Conservation (phyloP, 2,797 vertebrate genomes). For the Mormyrops boulengeri region DNA sequence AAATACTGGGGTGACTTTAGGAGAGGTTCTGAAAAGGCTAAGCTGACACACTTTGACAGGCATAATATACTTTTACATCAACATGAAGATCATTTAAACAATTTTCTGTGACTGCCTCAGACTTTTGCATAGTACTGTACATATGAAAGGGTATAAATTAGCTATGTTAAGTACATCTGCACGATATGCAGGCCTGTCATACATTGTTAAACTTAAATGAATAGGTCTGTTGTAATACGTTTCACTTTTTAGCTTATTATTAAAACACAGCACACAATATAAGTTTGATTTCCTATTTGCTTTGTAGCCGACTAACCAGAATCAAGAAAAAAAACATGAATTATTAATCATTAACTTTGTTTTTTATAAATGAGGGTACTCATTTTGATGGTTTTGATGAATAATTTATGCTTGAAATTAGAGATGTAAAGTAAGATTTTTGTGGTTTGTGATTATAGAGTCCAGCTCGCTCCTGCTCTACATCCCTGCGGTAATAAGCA, state of each 20-base stretch:
- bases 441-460: neutral
- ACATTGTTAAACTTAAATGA: neutral
- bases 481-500: neutral
- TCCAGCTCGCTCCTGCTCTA: neutral
- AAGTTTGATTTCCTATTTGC: neutral
- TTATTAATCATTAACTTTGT: neutral
- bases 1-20: neutral
- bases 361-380: neutral
- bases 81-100: neutral
- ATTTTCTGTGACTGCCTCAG: neutral
- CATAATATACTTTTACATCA: neutral
- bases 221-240: neutral
- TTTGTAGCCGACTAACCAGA: neutral
- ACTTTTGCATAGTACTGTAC: neutral
- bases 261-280: neutral
- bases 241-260: neutral
- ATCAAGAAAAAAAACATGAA: neutral
- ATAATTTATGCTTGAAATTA: constrained; percentile 1
- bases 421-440: neutral
- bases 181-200: neutral
- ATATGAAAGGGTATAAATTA: neutral
- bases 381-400: neutral
- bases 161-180: neutral
- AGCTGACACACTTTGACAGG: neutral
- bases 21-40: neutral